Evolutionary conservation across 2,888 invertebrate genomes (phyloP).

Genomic region (Parnassius mnemosyne): DNA sequence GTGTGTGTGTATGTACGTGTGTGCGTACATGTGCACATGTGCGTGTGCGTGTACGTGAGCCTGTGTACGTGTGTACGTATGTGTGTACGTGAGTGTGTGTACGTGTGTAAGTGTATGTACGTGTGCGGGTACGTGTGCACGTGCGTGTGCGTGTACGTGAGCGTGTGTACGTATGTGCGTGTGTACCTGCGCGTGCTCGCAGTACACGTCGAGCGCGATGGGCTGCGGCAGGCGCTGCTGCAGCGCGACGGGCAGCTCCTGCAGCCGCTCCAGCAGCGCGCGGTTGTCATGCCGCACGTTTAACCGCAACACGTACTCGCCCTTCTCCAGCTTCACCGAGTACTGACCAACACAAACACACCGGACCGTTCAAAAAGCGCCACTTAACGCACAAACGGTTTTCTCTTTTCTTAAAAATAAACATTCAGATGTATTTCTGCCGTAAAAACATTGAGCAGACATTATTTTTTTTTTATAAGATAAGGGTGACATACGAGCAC

Average conservation of each 20-base stretch:
- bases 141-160: constrained; percentile 1
- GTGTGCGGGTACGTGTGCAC: not conserved
- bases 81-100: no score
- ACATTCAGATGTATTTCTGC: no score
- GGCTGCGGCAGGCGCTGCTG: constrained; percentile 87
- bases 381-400: no score
- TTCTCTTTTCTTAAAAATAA: no score
- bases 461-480: no score
- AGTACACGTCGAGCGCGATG: constrained; percentile 88
- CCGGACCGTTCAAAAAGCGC: not conserved
- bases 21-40: not conserved
- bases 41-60: not conserved
- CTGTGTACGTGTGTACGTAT: not conserved
- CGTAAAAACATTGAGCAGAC: no score
- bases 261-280: constrained; percentile 90
- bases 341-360: constrained; percentile 79
- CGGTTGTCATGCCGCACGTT: constrained; percentile 95
- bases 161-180: constrained; percentile 1
- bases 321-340: constrained; percentile 94
- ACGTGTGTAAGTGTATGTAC: no score
- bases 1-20: not conserved
- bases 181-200: constrained; percentile 55
- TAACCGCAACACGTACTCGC: constrained; percentile 93
- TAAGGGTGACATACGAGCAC: no score
- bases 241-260: constrained; percentile 87